Percentiles rank a stretch among this genome's conserved stretches.
Evolutionary conservation across 2,113 vertebrate genomes (phyloP).

Genomic region (Notothenia rossii): DNA sequence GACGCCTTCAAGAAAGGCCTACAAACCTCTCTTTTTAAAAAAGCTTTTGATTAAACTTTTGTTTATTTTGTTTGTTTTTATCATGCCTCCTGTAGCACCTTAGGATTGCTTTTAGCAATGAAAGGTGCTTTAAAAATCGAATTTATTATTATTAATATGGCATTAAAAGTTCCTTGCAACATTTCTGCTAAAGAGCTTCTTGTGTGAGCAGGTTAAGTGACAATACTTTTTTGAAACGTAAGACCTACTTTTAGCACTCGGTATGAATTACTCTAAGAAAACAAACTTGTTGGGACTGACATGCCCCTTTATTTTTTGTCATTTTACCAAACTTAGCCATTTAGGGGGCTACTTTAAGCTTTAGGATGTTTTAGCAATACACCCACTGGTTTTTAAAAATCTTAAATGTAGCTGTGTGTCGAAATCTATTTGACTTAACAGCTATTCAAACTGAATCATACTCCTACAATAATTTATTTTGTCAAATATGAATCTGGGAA

Average conservation of each 20-base stretch:
- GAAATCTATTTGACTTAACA: slow-evolving; percentile 29
- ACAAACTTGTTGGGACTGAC: not conserved
- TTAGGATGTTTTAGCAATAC: not conserved
- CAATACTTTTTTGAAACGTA: not conserved
- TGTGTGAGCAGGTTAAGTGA: not conserved
- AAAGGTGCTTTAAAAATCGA: too few species aligned
- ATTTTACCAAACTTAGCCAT: not conserved
- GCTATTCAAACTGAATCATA: not conserved
- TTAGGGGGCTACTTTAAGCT: not conserved
- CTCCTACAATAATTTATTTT: slow-evolving; percentile 32
- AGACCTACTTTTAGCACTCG: not conserved
- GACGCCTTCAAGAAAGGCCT: too few species aligned
- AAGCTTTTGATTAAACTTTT: too few species aligned
- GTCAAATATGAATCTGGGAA: slow-evolving; percentile 31
- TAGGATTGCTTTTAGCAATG: too few species aligned
- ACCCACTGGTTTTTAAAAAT: not conserved
- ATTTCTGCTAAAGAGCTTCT: too few species aligned
- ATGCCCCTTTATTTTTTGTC: not conserved
- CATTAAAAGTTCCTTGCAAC: too few species aligned
- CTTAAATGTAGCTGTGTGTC: not conserved
- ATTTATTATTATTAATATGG: too few species aligned
- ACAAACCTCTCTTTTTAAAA: too few species aligned
- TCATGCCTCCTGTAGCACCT: too few species aligned
- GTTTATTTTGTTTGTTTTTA: too few species aligned
- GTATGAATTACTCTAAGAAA: too few species aligned